Conservation (phyloP, 2,113 vertebrate species). For the Mormyrus lacerda region DNA sequence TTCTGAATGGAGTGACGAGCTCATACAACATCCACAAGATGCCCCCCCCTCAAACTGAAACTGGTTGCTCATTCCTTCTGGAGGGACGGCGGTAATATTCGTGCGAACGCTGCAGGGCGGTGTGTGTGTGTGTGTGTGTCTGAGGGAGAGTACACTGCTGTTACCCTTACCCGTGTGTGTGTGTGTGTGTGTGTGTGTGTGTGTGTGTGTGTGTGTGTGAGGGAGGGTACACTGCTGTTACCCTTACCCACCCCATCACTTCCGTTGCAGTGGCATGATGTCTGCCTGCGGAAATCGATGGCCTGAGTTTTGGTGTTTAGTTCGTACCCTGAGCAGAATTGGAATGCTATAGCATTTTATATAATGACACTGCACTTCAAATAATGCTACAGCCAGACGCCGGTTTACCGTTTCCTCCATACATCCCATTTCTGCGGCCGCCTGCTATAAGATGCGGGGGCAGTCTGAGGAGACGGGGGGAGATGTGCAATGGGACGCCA, state of each 20-base stretch:
- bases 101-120: not conserved
- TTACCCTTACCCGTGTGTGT: not conserved
- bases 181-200: not conserved
- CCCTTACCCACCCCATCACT: not conserved
- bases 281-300: not conserved
- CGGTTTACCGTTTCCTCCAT: not conserved
- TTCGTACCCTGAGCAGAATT: not conserved
- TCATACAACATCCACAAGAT: not conserved
- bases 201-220: not conserved
- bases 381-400: not conserved
- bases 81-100: not conserved
- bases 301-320: not conserved
- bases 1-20: not conserved
- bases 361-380: not conserved
- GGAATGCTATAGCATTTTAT: not conserved
- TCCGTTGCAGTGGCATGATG: not conserved
- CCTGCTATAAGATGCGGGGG: not conserved
- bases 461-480: not conserved
- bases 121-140: not conserved
- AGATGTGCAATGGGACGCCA: not conserved
- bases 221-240: constrained; percentile 13
- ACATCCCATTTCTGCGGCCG: not conserved
- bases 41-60: constrained; percentile 8
- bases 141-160: constrained; percentile 10
- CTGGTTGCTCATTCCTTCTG: constrained; percentile 16